A percentile compares a stretch with the other conserved stretches of the same genome.
phyloP scores from a whole-genome alignment of 1,140 invertebrate species.

The Epicauta chinensis region DNA sequence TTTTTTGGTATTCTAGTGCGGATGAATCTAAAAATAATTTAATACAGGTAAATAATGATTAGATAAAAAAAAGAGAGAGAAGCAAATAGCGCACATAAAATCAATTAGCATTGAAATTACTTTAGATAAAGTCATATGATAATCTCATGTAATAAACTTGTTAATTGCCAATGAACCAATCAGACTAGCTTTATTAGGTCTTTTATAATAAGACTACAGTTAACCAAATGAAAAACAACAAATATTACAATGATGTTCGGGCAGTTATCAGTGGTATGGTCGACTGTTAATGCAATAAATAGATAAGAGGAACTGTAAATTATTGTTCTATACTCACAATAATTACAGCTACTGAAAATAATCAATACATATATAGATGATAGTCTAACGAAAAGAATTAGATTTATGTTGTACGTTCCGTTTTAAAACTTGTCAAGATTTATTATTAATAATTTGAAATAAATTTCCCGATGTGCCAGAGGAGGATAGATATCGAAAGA shows the following conservation, averaged over 20 bases:
- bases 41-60: too few relatives aligned
- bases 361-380: too few relatives aligned
- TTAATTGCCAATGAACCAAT: conserved; percentile 37
- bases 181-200: conserved; percentile 29
- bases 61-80: conserved; percentile 4
- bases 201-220: conserved; percentile 28
- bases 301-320: conserved; percentile 29
- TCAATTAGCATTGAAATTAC: conserved; percentile 38
- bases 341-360: not conserved
- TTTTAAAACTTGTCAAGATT: not conserved
- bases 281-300: conserved; percentile 31
- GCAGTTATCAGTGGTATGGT: conserved; percentile 8
- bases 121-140: conserved; percentile 36
- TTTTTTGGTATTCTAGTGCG: too few relatives aligned
- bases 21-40: too few relatives aligned
- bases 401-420: too few relatives aligned
- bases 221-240: conserved; percentile 9
- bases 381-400: too few relatives aligned
- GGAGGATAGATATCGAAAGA: too few relatives aligned
- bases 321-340: too few relatives aligned
- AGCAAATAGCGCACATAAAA: conserved; percentile 26
- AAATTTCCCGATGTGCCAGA: too few relatives aligned
- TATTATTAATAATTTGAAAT: too few relatives aligned
- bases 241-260: not conserved
- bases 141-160: conserved; percentile 37